Conservation (phyloP, 2,888 invertebrate genomes). For the Ypsolopha sequella region DNA sequence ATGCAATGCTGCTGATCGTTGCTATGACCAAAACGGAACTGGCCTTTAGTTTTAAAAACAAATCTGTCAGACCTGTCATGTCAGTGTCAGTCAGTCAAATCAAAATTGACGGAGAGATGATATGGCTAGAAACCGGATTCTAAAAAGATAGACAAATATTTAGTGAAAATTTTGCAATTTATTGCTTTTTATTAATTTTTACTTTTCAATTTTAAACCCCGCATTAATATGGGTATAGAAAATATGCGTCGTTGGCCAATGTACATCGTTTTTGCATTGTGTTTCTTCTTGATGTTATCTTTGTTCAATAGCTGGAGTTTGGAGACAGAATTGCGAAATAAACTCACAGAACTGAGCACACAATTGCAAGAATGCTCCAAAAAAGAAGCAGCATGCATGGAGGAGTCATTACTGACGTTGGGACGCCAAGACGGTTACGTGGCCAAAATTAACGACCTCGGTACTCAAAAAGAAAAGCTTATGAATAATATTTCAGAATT, state of each 20-base stretch:
- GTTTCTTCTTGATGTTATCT: slow-evolving; percentile 56
- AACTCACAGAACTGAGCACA: slow-evolving; percentile 38
- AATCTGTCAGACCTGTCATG: not conserved
- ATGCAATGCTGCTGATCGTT: too few species aligned
- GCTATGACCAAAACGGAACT: too few species aligned
- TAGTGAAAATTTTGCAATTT: not conserved
- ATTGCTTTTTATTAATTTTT: not conserved
- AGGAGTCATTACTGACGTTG: slow-evolving; percentile 46
- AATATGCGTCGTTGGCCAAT: slow-evolving; percentile 67
- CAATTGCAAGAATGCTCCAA: slow-evolving; percentile 56
- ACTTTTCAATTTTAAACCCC: too few species aligned
- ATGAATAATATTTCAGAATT: slow-evolving; percentile 34
- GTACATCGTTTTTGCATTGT: slow-evolving; percentile 54
- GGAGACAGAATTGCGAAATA: slow-evolving; percentile 50
- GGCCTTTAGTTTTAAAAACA: too few species aligned
- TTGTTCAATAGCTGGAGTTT: slow-evolving; percentile 60
- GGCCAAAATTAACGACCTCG: slow-evolving; percentile 42
- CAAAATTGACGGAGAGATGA: too few species aligned
- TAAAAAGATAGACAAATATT: not conserved
- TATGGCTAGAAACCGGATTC: not conserved
- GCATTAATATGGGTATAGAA: slow-evolving; percentile 53
- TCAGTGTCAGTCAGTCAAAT: not conserved
- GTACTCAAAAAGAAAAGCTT: slow-evolving; percentile 40
- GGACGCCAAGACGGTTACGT: slow-evolving; percentile 50
- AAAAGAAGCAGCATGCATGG: slow-evolving; percentile 51